Base-by-base conservation (phyloP, 2,113 vertebrate genomes). In the Crotalus helleri region DNA sequence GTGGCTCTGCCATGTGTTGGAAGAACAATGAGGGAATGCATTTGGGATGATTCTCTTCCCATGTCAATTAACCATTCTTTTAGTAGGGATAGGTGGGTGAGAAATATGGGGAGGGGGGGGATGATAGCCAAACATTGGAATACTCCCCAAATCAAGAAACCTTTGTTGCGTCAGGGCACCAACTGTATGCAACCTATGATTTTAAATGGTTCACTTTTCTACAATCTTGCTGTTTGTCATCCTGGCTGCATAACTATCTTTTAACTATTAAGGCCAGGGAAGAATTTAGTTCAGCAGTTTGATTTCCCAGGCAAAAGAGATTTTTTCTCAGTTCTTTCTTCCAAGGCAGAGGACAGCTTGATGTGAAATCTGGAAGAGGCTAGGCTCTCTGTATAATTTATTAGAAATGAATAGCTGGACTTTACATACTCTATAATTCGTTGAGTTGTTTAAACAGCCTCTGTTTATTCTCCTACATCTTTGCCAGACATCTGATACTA, bases 191-290 rank as follows among this genome's bases (percentile, higher is more conserved):
- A 46, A 46, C 5, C 53, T 13, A 29, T 90, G 3, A 1, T 51
- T 46, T 85, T 91, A 92, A 58, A 39, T 4, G 85, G 91, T 44
- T 86, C 1, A 15, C 19, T 57, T 9, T 23, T 26, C 5, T 3
- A 87, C 9, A 87, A 1, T 0, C 3, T 46, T 93, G 89, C 74
- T 64, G 5, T 7, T 61, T 0, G 0, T 3, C 0, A 85, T 8
- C 81, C 54, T 6, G 53, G 93, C 93, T 93, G 8, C 26, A 23
- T 55, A 9, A 0, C 19, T 88, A 19, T 46, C 91, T 55, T 88
- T 87, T 95, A 87, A 92, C 85, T 51, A 93, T 85, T 7, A 93
- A 95, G 85, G 3, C 46, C 15, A 15, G 92, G 89, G 90, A n/a
- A 51, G 11, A 91, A 33, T 94, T 95, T 51, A 92, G 15, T 49